Percentiles rank a stretch among this genome's conserved stretches.
These are phyloP conservation scores for Clamator glandarius DNA, from an alignment of 2,797 vertebrate species.

Conservation along the genomic window DNA sequence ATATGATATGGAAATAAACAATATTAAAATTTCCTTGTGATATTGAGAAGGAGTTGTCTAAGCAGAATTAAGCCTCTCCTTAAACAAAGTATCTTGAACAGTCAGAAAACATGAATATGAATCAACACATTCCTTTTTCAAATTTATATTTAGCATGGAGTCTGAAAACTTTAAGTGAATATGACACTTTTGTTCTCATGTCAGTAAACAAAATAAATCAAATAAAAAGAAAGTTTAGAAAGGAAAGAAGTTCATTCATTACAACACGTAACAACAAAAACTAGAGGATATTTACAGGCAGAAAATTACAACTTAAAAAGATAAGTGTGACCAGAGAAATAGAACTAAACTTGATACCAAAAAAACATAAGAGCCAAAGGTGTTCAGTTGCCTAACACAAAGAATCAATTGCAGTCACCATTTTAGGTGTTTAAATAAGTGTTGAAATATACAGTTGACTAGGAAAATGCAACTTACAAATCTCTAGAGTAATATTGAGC, in stretches of 20 bases:
- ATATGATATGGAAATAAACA: neutral
- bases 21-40: neutral
- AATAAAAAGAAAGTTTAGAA: neutral
- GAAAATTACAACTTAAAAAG: neutral
- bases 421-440: neutral
- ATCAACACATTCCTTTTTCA: neutral
- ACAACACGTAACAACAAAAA: neutral
- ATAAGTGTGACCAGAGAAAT: neutral
- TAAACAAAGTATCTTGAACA: neutral
- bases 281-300: neutral
- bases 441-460: neutral
- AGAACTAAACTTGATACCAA: neutral
- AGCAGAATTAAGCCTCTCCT: neutral
- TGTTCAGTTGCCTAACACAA: neutral
- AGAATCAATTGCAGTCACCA: neutral
- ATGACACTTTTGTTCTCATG: neutral
- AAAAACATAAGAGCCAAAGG: neutral
- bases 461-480: neutral
- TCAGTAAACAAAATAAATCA: neutral
- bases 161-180: neutral
- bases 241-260: neutral
- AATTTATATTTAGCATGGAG: neutral
- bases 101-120: neutral
- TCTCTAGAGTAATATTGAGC: neutral
- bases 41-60: neutral